phyloP scores from a whole-genome alignment of 2,797 vertebrate genomes.

The Notolepis coatsorum region DNA sequence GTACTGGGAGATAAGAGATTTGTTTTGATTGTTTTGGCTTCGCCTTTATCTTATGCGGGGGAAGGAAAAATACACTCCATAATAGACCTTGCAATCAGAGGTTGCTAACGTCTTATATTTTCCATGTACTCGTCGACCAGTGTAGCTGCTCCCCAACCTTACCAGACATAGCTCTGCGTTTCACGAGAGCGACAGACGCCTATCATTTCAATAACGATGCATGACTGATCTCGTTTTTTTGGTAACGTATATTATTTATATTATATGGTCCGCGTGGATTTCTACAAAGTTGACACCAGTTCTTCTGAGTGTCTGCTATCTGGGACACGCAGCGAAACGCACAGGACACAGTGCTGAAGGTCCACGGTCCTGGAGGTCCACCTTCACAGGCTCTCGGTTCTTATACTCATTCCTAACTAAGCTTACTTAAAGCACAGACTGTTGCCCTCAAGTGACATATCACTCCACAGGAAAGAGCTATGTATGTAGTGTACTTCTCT shows the following conservation, averaged over 20 bases:
- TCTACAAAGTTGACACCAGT: constrained; percentile 42
- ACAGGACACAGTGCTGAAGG: constrained; percentile 10
- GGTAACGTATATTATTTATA: constrained; percentile 49
- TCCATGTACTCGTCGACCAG: constrained; percentile 51
- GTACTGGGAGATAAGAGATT: constrained; percentile 2
- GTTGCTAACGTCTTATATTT: constrained; percentile 57
- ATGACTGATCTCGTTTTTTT: constrained; percentile 21
- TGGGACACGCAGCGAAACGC: constrained; percentile 17
- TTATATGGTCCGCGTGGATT: constrained; percentile 19
- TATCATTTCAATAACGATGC: constrained; percentile 34
- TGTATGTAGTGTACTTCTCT: constrained; percentile 24
- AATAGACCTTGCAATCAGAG: constrained; percentile 45
- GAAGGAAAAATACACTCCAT: constrained; percentile 63
- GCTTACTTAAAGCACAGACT: constrained; percentile 56
- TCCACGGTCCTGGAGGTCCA: not conserved
- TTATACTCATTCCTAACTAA: constrained; percentile 57
- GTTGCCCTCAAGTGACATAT: constrained; percentile 53
- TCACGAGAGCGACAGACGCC: constrained; percentile 37
- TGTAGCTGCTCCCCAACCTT: constrained; percentile 57
- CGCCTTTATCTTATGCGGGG: constrained; percentile 22
- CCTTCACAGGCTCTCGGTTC: constrained; percentile 20
- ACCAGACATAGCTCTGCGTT: constrained; percentile 56
- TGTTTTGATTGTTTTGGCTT: constrained; percentile 23
- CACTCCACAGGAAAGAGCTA: constrained; percentile 39
- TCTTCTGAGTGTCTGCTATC: constrained; percentile 33